Evolutionary conservation across 1,140 invertebrate species (phyloP), one percentile per base, ranked within the genome.

Genomic region (Drosophila punjabiensis): DNA sequence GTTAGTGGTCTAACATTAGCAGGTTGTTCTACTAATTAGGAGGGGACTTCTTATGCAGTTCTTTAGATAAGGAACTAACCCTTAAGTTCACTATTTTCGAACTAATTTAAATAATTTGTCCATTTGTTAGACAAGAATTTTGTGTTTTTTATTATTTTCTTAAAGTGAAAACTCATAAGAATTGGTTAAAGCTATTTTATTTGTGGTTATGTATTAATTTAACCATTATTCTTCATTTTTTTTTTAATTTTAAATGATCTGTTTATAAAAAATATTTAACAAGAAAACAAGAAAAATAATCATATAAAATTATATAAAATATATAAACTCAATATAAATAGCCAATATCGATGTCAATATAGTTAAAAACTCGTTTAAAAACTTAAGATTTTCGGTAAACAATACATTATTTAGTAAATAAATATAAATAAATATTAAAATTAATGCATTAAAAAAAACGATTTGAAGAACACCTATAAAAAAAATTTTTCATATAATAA

Each of bases 21-120:
- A 58, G 55, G 35, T 58, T 24, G 28, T 58, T 58, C 9, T 28
- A 16, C 3, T 39, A 58, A 58, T 58, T 39, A 58, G 9, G n/a
- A 56, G 7, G 24, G 55, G 35, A 58, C 24, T 58, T 28, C 9
- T 2, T 7, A 24, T 10, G 55, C 14, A 1, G 9, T 24, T 24
- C 20, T 24, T 6, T 0, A 10, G 4, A 24, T 11, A 3, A 0
- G 16, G 5, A 56, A 56, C 53, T 11, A 56, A 14, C 33, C 53
- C 8, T 1, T 20, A 16, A 20, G 0, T 16, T 2, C 0, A 20
- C 4, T 3, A 55, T 35, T 24, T 10, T 4, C 0, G 0, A 16
- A 1, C 1, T 24, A 37, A 56, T 56, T 55, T 55, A 18, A 14
- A 55, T 55, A 55, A 14, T 35, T 14, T 20, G 5, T 9, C 13